Base-by-base conservation (phyloP, 2,888 invertebrate genomes). In the Empis livida region DNA sequence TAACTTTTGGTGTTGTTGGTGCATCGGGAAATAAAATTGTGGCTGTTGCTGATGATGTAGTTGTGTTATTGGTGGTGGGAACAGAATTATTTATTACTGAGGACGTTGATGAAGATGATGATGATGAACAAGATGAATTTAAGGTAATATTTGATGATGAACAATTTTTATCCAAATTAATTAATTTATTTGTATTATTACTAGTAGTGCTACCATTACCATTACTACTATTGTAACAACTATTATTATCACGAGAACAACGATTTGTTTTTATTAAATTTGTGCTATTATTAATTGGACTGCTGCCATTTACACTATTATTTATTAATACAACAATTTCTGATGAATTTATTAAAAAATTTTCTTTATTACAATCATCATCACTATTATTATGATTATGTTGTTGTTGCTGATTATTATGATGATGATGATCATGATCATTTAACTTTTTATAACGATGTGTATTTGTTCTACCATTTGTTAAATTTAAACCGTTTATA, bases 1-100 rank as follows among this genome's bases (percentile, higher is more conserved):
- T 76, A 57, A 78, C 79, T 73, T 78, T 79, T 57, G 79, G 79
- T 54, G 79, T 79, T 61, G 78, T 78, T 56, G 79, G 79, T 44
- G 79, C 79, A 65, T 77, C 78, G 53, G 76, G 76, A 64, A 73
- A 77, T 52, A 78, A 71, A 47, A 20, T 45, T 46, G 32, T 45
- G n/a, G n/a, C n/a, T n/a, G n/a, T n/a, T n/a, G n/a, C n/a, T 32
- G 17, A 23, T 20, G 13, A 42, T 42, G 56, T 54, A 20, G 60
- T 44, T 15, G 57, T 60, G 43, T 17, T 43, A 41, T 15, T 27
- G n/a, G n/a, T n/a, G n/a, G 38, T 41, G 10, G 47, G 35, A 20
- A 50, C 30, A 14, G 38, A 13, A 23, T 15, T 45, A 38, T 10
- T 23, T 23, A 27, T 39, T 27, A 27, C 9, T 27, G 20, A 20